Percentiles rank a stretch among this genome's conserved stretches.
These are phyloP conservation scores for Hormaphis cornu DNA, from an alignment of 1,140 invertebrate species.

Conservation along the genomic window DNA sequence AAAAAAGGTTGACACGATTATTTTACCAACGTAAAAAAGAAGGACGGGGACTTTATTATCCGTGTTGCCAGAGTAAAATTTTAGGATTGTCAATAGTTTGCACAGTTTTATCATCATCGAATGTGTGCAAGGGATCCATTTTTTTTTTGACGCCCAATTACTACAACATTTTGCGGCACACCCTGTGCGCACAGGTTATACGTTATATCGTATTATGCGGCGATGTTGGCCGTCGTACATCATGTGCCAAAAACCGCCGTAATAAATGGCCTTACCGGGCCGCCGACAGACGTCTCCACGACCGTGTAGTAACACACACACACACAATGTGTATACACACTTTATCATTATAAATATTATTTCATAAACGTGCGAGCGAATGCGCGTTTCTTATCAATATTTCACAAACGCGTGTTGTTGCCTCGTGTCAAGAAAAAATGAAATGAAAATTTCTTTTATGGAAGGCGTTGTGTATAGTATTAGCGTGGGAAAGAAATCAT, in stretches of 20 bases:
- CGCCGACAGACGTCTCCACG: neutral
- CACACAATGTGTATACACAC: neutral
- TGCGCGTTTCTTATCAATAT: slow-evolving; percentile 22
- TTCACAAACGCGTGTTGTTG: neutral
- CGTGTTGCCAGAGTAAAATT: no score
- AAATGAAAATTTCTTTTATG: slow-evolving; percentile 5
- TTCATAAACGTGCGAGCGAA: no score
- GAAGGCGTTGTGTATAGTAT: neutral
- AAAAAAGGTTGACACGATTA: no score
- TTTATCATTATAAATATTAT: neutral
- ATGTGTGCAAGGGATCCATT: no score
- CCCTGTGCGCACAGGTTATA: no score
- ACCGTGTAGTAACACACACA: neutral
- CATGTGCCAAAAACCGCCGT: neutral
- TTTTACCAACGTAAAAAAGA: no score
- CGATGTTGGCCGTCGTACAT: neutral
- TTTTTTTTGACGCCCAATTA: neutral
- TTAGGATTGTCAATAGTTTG: no score
- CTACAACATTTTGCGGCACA: neutral
- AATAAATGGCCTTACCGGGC: neutral
- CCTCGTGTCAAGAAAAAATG: neutral
- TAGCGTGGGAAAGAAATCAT: neutral
- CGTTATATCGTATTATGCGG: neutral
- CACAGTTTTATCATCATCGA: no score
- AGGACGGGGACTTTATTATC: no score